Percentiles rank a stretch among this genome's conserved stretches.
Conservation (phyloP, 2,888 invertebrate species). For the Anticlea derivata region DNA sequence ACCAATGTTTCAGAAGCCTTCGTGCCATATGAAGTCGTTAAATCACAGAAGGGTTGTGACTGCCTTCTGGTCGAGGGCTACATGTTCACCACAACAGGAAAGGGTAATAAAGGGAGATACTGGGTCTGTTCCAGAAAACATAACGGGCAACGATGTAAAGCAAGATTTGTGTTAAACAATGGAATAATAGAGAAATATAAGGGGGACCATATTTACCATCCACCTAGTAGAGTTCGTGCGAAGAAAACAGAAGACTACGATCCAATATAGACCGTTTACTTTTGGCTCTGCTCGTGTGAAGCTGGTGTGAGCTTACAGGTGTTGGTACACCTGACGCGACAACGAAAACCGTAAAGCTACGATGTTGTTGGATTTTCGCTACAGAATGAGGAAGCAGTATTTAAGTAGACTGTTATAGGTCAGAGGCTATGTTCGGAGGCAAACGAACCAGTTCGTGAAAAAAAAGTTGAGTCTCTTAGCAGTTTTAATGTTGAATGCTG, state of each 20-base stretch:
- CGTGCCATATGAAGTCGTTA: conserved; percentile 23
- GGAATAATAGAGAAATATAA: conserved; percentile 22
- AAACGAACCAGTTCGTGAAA: too few relatives aligned
- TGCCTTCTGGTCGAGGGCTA: conserved; percentile 22
- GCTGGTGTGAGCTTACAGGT: too few relatives aligned
- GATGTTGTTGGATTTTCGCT: too few relatives aligned
- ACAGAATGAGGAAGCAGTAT: too few relatives aligned
- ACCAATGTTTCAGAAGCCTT: conserved; percentile 16
- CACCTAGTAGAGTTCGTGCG: conserved; percentile 1
- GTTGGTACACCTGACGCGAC: too few relatives aligned
- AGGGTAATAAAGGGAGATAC: conserved; percentile 15
- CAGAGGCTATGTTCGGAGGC: too few relatives aligned
- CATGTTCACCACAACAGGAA: conserved; percentile 19
- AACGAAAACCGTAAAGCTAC: too few relatives aligned
- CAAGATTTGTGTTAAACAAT: conserved; percentile 21
- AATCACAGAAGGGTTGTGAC: conserved; percentile 26
- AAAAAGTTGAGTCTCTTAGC: too few relatives aligned
- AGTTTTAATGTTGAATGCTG: too few relatives aligned
- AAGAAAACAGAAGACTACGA: conserved; percentile 7
- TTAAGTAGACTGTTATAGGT: too few relatives aligned
- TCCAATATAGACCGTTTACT: too few relatives aligned
- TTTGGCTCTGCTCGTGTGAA: too few relatives aligned
- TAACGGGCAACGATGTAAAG: conserved; percentile 23
- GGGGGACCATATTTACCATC: conserved; percentile 23
- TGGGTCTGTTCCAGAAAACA: conserved; percentile 24